phyloP scores from a whole-genome alignment of 2,797 vertebrate genomes.

The Coregonus suidteri region DNA sequence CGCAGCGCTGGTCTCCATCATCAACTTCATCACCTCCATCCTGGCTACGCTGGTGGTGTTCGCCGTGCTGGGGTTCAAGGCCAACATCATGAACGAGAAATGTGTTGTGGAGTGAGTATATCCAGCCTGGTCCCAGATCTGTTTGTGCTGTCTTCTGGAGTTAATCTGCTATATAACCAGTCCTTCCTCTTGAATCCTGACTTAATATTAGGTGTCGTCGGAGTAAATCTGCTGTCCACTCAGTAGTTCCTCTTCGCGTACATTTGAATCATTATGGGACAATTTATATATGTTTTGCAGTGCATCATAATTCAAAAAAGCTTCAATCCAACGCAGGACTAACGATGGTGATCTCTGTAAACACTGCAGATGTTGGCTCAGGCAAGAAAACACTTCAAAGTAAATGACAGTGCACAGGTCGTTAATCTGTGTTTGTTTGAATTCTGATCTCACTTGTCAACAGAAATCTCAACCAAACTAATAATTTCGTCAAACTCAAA shows the following conservation, averaged over 20 bases:
- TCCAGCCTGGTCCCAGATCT: neutral
- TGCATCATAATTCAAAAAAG: neutral
- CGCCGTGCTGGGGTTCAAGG: slow-evolving; percentile 97
- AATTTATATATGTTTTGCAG: neutral
- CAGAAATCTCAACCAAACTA: too few relatives aligned
- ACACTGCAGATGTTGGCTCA: too few relatives aligned
- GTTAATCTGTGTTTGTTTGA: too few relatives aligned
- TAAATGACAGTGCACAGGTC: too few relatives aligned
- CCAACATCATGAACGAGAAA: slow-evolving; percentile 98
- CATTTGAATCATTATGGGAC: neutral
- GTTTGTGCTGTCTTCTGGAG: neutral
- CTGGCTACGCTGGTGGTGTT: slow-evolving; percentile 96
- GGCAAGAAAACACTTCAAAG: too few relatives aligned
- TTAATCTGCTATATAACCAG: neutral
- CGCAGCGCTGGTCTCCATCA: slow-evolving; percentile 89
- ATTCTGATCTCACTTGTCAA: too few relatives aligned
- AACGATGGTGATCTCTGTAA: neutral
- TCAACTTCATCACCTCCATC: slow-evolving; percentile 96
- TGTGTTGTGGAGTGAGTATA: slow-evolving; percentile 93
- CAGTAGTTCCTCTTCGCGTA: too few relatives aligned
- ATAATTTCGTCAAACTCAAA: too few relatives aligned
- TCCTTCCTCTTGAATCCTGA: neutral
- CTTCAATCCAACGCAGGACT: neutral
- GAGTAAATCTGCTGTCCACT: too few relatives aligned
- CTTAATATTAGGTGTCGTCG: too few relatives aligned